Evolutionary conservation across 2,113 vertebrate species (phyloP).

Genomic region (Phylloscopus whistleri): DNA sequence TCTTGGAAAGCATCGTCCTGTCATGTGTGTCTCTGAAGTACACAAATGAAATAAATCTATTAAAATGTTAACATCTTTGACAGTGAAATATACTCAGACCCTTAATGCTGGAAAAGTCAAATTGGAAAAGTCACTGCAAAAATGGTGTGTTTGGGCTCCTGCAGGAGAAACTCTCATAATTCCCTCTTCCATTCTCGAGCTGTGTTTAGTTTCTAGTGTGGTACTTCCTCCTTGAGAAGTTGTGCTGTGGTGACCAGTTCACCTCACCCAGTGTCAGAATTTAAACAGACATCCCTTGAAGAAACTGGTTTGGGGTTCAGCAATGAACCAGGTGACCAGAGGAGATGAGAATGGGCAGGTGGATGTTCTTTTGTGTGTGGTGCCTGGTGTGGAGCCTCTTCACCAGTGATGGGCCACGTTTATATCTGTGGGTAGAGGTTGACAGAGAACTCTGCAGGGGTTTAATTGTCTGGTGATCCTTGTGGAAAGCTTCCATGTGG

Average conservation of each 20-base stretch:
- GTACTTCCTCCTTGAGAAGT: not conserved
- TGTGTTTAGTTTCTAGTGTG: not conserved
- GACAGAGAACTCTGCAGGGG: not conserved
- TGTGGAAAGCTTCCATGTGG: not conserved
- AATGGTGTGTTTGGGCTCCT: not conserved
- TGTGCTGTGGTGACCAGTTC: not conserved
- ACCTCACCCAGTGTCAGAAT: not conserved
- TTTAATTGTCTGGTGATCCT: not conserved
- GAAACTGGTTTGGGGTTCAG: not conserved
- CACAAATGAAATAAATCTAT: conserved; percentile 47
- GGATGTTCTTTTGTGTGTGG: not conserved
- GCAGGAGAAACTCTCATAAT: not conserved
- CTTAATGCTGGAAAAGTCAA: not conserved
- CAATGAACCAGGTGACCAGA: not conserved
- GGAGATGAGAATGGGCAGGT: not conserved
- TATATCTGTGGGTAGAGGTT: not conserved
- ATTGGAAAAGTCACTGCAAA: not conserved
- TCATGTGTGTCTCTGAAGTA: conserved; percentile 15
- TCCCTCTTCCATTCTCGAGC: not conserved
- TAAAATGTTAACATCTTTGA: conserved; percentile 31
- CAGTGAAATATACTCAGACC: not conserved
- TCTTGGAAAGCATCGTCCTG: conserved; percentile 20
- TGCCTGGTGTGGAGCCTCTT: not conserved
- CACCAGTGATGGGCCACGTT: not conserved
- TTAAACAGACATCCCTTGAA: not conserved